Conservation (phyloP, 2,797 vertebrate genomes). For the Melanotaenia trifasciata region DNA sequence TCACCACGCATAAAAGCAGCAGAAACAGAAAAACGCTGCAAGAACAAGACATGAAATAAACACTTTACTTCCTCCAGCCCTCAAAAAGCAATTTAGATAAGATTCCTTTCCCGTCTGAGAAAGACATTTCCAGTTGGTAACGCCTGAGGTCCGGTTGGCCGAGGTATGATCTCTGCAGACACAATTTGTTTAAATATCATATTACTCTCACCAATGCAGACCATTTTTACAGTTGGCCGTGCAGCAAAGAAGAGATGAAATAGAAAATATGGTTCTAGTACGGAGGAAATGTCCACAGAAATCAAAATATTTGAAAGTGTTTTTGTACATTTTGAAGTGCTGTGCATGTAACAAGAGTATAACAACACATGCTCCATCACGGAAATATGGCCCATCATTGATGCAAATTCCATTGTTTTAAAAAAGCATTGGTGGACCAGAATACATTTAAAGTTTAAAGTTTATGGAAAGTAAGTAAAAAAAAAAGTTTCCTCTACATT, state of each 20-base stretch:
- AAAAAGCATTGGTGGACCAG: no score
- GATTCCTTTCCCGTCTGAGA: conserved; percentile 13
- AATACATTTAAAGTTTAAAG: no score
- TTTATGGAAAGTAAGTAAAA: no score
- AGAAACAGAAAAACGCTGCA: neutral
- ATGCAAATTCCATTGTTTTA: neutral
- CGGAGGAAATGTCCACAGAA: neutral
- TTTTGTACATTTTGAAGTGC: neutral
- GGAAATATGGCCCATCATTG: neutral
- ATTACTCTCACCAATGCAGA: conserved; percentile 4
- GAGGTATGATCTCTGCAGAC: conserved; percentile 12
- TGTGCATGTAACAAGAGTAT: neutral
- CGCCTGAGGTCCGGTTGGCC: conserved; percentile 4
- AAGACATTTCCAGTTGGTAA: conserved; percentile 29
- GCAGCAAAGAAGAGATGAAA: neutral
- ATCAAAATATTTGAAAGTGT: neutral
- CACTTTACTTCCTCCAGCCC: conserved; percentile 29
- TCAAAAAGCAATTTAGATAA: conserved; percentile 45
- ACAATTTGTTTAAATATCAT: conserved; percentile 14
- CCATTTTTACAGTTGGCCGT: neutral
- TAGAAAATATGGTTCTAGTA: neutral
- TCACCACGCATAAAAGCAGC: conserved; percentile 42
- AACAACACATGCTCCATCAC: no score
- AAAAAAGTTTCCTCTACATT: no score
- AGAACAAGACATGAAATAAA: conserved; percentile 26